Percentiles rank a stretch among this genome's conserved stretches.
Conservation (phyloP, 64 coral and sea anemone genomes). For the Pocillopora verrucosa region DNA sequence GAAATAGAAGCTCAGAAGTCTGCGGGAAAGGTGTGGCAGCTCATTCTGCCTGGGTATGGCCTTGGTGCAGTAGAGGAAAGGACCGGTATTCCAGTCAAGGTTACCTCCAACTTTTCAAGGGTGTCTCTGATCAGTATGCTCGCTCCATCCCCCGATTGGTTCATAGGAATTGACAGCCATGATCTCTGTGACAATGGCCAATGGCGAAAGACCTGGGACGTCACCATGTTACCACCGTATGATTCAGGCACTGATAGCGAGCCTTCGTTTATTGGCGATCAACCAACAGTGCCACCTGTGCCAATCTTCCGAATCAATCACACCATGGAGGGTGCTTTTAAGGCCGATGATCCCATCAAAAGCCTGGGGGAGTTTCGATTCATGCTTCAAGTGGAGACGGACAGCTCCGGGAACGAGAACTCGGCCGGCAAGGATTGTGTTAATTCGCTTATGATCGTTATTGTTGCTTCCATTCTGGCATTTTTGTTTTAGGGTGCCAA, state of each 20-base stretch:
- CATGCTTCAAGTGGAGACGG: background rate
- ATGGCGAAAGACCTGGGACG: background rate
- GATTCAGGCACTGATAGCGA: background rate
- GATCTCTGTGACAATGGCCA: background rate
- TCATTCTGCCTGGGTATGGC: background rate
- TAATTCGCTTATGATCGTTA: background rate
- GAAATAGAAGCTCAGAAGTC: background rate
- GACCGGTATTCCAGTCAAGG: background rate
- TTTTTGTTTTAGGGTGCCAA: background rate
- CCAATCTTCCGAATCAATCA: conserved; percentile 4
- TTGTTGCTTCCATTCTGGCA: background rate
- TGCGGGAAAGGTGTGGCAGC: background rate
- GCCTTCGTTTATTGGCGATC: background rate
- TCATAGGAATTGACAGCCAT: background rate
- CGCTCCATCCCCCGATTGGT: background rate
- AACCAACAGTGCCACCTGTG: background rate
- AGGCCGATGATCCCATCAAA: background rate
- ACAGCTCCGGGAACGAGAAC: background rate
- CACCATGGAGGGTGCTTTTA: conserved; percentile 4
- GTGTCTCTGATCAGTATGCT: background rate
- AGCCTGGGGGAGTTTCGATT: conserved; percentile 24
- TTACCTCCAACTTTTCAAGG: background rate
- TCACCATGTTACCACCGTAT: background rate
- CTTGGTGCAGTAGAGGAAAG: background rate
- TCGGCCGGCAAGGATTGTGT: background rate